These are phyloP conservation scores for Australoheros scitulus DNA, from an alignment of 2,113 vertebrate genomes.

Conservation along the genomic window DNA sequence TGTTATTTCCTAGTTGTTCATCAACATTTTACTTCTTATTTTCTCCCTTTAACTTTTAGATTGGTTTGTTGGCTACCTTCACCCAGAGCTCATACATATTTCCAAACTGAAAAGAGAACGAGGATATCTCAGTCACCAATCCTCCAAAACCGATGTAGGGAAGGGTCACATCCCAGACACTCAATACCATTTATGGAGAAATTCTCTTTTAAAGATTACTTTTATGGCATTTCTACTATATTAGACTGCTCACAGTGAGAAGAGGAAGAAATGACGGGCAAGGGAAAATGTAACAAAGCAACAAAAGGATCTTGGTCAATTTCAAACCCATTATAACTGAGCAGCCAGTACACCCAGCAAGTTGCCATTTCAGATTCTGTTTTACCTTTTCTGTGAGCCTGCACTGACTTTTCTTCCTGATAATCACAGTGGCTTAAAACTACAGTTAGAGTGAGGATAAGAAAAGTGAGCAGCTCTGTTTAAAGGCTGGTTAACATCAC, in stretches of 20 bases:
- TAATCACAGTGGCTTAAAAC: neutral
- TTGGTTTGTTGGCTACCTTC: neutral
- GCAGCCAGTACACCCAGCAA: neutral
- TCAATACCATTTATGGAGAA: conserved; percentile 3
- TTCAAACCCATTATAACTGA: conserved; percentile 15
- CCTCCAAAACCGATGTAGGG: neutral
- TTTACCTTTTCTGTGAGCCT: conserved; percentile 17
- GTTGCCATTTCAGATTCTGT: conserved; percentile 6
- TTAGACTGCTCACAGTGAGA: conserved; percentile 6
- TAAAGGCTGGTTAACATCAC: neutral
- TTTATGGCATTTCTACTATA: conserved; percentile 18
- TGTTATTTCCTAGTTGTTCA: neutral
- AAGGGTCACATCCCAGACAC: neutral
- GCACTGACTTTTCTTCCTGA: neutral
- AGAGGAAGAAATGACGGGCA: neutral
- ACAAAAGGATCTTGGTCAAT: conserved; percentile 34
- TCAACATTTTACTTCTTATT: neutral
- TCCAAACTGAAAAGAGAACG: neutral
- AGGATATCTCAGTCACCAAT: neutral
- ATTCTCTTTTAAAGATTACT: conserved; percentile 22
- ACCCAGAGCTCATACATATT: neutral
- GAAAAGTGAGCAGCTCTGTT: neutral
- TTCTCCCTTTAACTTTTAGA: neutral
- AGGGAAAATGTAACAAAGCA: conserved; percentile 18
- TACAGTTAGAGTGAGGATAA: neutral